These are phyloP conservation scores for Diadema setosum DNA, from an alignment of 35 echinoderm and acorn worm genomes.

Conservation along the genomic window DNA sequence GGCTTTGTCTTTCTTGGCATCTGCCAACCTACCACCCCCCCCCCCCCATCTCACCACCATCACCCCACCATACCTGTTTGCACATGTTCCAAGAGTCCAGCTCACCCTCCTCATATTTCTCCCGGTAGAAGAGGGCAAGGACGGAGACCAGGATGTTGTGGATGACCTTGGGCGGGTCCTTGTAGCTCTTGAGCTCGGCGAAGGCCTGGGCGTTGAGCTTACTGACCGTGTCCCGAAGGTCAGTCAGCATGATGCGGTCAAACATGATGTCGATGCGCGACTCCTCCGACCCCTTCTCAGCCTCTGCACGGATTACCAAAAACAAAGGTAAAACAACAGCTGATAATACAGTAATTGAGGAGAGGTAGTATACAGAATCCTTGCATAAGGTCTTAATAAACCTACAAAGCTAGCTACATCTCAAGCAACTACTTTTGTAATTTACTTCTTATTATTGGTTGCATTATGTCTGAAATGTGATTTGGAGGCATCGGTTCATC, in stretches of 20 bases:
- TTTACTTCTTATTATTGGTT: too few relatives aligned
- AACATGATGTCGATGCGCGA: constrained; percentile 98
- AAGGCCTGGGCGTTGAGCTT: constrained; percentile 92
- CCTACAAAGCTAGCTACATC: too few relatives aligned
- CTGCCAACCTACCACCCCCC: too few relatives aligned
- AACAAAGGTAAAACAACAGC: too few relatives aligned
- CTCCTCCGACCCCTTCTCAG: constrained; percentile 91
- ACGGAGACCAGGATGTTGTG: constrained; percentile 91
- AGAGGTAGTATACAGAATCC: too few relatives aligned
- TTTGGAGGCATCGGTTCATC: too few relatives aligned
- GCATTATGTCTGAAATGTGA: too few relatives aligned
- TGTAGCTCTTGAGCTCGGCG: constrained; percentile 97
- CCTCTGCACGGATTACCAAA: constrained; percentile 65
- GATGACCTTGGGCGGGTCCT: constrained; percentile 97
- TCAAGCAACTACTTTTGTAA: too few relatives aligned
- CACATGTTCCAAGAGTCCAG: constrained; percentile 84
- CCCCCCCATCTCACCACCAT: too few relatives aligned
- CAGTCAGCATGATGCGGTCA: constrained; percentile 98
- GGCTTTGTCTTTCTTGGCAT: too few relatives aligned
- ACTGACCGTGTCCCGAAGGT: constrained; percentile 82
- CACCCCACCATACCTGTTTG: constrained; percentile 96
- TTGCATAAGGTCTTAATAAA: too few relatives aligned
- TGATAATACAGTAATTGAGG: too few relatives aligned
- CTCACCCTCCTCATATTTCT: constrained; percentile 76
- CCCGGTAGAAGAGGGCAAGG: constrained; percentile 76